Evolutionary conservation across 2,888 invertebrate genomes (phyloP).

Genomic region (Tridacna crocea): DNA sequence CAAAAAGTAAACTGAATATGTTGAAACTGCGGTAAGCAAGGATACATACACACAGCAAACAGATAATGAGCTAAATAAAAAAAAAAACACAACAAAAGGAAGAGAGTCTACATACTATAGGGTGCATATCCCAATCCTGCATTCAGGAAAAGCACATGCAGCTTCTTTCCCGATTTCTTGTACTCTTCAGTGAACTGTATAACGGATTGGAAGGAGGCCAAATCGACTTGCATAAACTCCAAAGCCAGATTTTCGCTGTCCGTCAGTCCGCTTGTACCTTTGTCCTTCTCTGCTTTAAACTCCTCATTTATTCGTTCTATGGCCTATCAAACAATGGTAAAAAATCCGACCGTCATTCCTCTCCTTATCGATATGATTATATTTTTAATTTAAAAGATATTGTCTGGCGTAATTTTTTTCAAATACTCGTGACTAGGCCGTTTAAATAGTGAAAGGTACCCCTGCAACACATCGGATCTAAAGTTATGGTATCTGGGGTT

Average conservation of each 20-base stretch:
- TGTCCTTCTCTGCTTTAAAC: constrained; percentile 29
- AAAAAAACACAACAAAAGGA: too few relatives aligned
- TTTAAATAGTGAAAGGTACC: too few relatives aligned
- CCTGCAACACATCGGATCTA: too few relatives aligned
- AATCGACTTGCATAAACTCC: constrained; percentile 55
- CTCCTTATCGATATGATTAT: too few relatives aligned
- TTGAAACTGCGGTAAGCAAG: neutral
- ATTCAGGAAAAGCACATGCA: constrained; percentile 54
- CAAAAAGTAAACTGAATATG: neutral
- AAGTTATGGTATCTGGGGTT: too few relatives aligned
- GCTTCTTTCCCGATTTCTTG: constrained; percentile 44
- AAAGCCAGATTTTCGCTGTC: constrained; percentile 30
- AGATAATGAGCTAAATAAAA: too few relatives aligned
- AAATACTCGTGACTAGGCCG: too few relatives aligned
- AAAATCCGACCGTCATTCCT: too few relatives aligned
- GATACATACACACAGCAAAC: too few relatives aligned
- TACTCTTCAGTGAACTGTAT: constrained; percentile 43
- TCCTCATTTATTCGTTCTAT: constrained; percentile 46
- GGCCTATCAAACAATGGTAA: constrained; percentile 10
- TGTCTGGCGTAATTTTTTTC: too few relatives aligned
- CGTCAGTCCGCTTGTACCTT: constrained; percentile 34
- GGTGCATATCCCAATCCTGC: constrained; percentile 50
- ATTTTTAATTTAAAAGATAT: too few relatives aligned
- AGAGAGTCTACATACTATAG: constrained; percentile 23
- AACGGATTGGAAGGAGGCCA: constrained; percentile 50